Conservation (phyloP, 2,888 invertebrate species). For the Dendrolimus pini region DNA sequence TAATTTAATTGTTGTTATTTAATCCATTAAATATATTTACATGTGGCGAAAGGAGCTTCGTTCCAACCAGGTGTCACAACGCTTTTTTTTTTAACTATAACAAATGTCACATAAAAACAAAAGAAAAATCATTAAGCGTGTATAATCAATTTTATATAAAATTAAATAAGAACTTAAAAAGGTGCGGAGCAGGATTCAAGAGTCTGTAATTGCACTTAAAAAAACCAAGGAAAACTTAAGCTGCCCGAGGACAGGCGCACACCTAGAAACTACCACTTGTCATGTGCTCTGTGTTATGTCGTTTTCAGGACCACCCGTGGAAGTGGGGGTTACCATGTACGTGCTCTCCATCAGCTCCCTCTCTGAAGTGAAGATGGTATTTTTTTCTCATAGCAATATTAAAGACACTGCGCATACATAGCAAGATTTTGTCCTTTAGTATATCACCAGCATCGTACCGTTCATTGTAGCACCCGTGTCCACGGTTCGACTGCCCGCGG, state of each 20-base stretch:
- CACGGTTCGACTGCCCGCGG: conserved; percentile 57
- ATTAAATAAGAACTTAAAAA: no score
- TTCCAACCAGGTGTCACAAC: no score
- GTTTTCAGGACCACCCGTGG: conserved; percentile 87
- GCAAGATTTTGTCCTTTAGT: conserved; percentile 63
- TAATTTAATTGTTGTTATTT: no score
- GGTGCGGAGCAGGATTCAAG: no score
- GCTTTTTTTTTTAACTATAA: no score
- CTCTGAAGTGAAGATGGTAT: conserved; percentile 88
- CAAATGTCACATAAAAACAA: no score
- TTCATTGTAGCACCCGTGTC: conserved; percentile 74
- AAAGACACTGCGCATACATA: conserved; percentile 69
- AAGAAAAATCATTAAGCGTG: no score
- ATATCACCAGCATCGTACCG: conserved; percentile 70
- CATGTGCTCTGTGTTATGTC: conserved; percentile 54
- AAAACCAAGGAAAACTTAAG: no score
- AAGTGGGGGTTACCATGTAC: conserved; percentile 91
- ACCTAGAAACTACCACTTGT: conserved; percentile 18
- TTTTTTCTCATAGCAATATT: conserved; percentile 56
- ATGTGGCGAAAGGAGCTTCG: no score
- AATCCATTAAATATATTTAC: no score
- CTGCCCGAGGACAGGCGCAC: background rate
- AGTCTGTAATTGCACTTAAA: no score
- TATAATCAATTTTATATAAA: no score
- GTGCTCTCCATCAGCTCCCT: conserved; percentile 91